Base-by-base conservation (phyloP, 2,888 invertebrate species). In the Cheilosia scutellata region DNA sequence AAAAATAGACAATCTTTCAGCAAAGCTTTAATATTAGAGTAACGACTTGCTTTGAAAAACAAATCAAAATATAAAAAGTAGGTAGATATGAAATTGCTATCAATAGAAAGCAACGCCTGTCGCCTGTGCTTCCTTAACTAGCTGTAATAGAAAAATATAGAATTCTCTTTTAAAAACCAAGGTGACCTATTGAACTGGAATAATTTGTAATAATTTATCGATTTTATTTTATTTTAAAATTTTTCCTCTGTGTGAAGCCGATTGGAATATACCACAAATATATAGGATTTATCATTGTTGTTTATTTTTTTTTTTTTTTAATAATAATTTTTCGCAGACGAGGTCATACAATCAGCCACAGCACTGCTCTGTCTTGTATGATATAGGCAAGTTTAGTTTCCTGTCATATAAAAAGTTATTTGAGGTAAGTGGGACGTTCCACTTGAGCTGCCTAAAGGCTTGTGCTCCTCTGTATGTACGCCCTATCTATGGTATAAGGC, bases 141-240 rank as follows among this genome's bases (percentile, higher is more conserved):
- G 16, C 47, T 47, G 47, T 16, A 47, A 2, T 0, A 9, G 20
- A 2, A 0, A n/a, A n/a, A n/a, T n/a, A n/a, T n/a, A n/a, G n/a
- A n/a, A n/a, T n/a, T n/a, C 42, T 44, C 42, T 47, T 20, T 63
- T 5, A 16, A 31, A 77, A 37, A 65, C 62, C 70, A 70, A 55
- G 70, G 40, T 70, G 65, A 44, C 53, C 79, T 53, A 84, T 79
- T 63, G 79, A 78, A 57, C 70, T 53, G 75, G 49, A 75, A 84
- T 84, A 84, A 84, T 84, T 79, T 84, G 74, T 65, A 71, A 75
- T 51, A 27, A 51, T 51, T 51, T 51, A 84, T 84, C 75, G 75
- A 84, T 84, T 74, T 60, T 53, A 79, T 68, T 84, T 77, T 78
- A 74, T 68, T 83, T 49, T 60, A 58, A 79, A 75, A 55, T 60